Evolutionary conservation across 2,113 vertebrate species (phyloP).

Genomic region (Motacilla tschutschensis): DNA sequence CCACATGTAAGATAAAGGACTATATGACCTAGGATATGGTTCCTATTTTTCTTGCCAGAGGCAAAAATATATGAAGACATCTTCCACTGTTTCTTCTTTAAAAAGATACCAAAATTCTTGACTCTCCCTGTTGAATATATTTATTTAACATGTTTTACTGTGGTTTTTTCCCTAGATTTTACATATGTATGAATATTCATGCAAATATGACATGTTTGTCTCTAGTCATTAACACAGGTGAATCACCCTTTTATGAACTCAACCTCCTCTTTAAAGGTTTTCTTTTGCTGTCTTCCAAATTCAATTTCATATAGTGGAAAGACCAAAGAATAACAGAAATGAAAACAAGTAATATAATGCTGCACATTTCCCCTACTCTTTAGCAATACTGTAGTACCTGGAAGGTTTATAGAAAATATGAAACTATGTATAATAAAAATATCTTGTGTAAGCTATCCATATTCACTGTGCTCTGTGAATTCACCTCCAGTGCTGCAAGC

Average conservation of each 20-base stretch:
- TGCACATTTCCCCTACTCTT: background rate
- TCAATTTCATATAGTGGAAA: background rate
- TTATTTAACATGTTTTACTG: background rate
- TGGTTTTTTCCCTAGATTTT: background rate
- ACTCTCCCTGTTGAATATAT: background rate
- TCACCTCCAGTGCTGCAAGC: constrained; percentile 18
- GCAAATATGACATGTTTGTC: background rate
- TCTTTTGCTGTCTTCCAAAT: background rate
- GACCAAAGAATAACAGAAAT: background rate
- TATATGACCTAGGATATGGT: background rate
- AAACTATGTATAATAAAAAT: background rate
- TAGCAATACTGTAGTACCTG: background rate
- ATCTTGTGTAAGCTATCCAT: background rate
- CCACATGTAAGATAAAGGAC: background rate
- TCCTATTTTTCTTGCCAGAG: background rate
- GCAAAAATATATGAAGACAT: background rate
- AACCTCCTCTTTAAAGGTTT: background rate
- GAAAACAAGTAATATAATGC: background rate
- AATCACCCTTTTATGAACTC: background rate
- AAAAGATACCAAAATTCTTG: background rate
- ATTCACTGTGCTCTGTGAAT: background rate
- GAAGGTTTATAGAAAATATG: background rate
- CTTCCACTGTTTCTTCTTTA: background rate
- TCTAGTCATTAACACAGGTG: background rate
- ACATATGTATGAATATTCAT: background rate